Base-by-base conservation (phyloP, 2,888 invertebrate species). In the Villa cingulata region DNA sequence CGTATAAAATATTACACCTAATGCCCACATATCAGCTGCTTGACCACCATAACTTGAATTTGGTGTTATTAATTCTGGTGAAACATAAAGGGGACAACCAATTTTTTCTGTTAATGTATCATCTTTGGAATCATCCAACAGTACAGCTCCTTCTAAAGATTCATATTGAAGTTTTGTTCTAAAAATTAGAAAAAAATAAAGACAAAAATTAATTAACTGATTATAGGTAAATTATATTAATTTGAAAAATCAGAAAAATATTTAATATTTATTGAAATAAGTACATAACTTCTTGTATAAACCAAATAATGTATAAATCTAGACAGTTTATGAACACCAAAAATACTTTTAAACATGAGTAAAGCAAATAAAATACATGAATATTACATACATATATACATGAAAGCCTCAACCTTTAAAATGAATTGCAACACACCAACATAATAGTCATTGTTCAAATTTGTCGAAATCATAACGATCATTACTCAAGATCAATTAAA, bases 141-240 rank as follows among this genome's bases (percentile, higher is more conserved):
- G 64, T 61, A 66, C 65, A 1, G 66, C 63, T 37, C 68, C 68
- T 44, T 67, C 67, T 18, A 67, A 50, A 4, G 68, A 68, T 54
- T 67, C 67, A 45, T 65, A 67, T 51, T 67, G 68, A 37, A 67
- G 54, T 58, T 63, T 61, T 2, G 65, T 67, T 59, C 67, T 67
- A 57, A 45, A 43, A 47, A 43, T 39, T n/a, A 16, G 4, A 48
- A 48, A 18, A 37, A 47, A 43, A 43, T 39, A 29, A 49, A 50
- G 41, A 16, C 38, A 12, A 20, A 15, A 29, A 29, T 29, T 29
- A 23, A 23, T 23, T 23, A 23, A 23, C 23, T 23, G 4, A n/a
- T 23, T 23, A 23, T 6, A 23, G 7, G 7, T 23, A 4, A 23
- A 6, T 23, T 23, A 23, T 23, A 6, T 23, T 23, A 23, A 6